Percentiles rank a stretch among this genome's conserved stretches.
phyloP scores from a whole-genome alignment of 92 coral and sea anemone species.

The Ricordea florida region DNA sequence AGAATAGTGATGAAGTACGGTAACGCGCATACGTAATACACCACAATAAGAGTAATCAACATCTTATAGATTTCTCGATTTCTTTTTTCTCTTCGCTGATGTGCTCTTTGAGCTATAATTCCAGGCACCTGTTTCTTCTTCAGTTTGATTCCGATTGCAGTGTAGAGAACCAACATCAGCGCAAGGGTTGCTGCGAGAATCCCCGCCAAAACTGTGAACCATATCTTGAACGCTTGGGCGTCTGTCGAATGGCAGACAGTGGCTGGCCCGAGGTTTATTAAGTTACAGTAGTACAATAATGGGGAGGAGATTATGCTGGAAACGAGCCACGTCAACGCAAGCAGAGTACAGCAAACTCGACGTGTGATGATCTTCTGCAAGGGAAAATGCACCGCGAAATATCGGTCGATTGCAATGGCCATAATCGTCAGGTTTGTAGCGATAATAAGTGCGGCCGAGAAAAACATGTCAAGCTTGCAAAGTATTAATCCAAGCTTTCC shows the following conservation, averaged over 20 bases:
- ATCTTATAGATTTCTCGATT: constrained; percentile 30
- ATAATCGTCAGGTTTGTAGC: constrained; percentile 20
- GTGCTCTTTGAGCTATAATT: not conserved
- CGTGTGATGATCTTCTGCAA: constrained; percentile 23
- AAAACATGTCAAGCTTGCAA: constrained; percentile 31
- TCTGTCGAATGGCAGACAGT: not conserved
- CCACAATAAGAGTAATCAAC: constrained; percentile 15
- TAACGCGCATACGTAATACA: constrained; percentile 1
- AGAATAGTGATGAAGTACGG: not conserved
- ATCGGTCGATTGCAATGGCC: constrained; percentile 28
- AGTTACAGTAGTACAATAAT: not conserved
- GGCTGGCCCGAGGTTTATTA: not conserved
- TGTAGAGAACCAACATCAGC: constrained; percentile 10
- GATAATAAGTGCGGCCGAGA: constrained; percentile 6
- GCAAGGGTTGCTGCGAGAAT: constrained; percentile 13
- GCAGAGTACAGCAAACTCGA: not conserved
- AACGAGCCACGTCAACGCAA: constrained; percentile 22
- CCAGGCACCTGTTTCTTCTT: not conserved
- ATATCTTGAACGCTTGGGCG: not conserved
- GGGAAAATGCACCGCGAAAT: constrained; percentile 12
- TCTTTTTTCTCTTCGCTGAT: not conserved
- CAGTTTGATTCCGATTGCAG: constrained; percentile 18
- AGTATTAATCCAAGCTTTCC: constrained; percentile 6
- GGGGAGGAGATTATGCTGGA: constrained; percentile 12
- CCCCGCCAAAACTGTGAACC: constrained; percentile 36